Percentiles rank a stretch among this genome's conserved stretches.
Evolutionary conservation across 2,797 vertebrate genomes (phyloP).

Genomic region (Onychomys torridus): DNA sequence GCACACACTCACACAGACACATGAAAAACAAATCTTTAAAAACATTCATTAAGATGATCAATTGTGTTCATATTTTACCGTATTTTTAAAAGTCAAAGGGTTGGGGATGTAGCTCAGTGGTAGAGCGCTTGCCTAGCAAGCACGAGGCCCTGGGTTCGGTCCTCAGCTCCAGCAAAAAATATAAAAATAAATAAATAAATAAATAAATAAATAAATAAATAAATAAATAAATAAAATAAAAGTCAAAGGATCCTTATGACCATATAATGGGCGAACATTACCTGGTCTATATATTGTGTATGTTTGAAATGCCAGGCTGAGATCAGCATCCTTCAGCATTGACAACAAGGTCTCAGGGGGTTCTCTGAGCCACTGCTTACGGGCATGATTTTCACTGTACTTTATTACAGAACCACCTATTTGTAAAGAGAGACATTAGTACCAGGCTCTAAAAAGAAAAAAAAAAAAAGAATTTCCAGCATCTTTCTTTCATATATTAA

Average conservation of each 20-base stretch:
- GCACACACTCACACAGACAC: background rate
- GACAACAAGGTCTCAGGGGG: constrained; percentile 91
- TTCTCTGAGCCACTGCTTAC: constrained; percentile 91
- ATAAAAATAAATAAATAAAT: no score
- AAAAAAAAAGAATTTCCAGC: background rate
- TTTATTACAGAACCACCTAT: constrained; percentile 85
- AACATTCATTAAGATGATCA: background rate
- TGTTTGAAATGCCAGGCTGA: constrained; percentile 92
- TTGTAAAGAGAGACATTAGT: constrained; percentile 48
- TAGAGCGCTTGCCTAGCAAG: no score
- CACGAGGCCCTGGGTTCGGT: no score
- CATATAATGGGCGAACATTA: constrained; percentile 74
- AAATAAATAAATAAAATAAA: no score
- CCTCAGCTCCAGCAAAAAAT: no score
- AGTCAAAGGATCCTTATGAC: background rate
- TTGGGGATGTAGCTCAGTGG: no score
- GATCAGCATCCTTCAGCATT: constrained; percentile 90
- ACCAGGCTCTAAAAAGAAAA: background rate
- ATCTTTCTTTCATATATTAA: background rate
- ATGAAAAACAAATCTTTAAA: background rate
- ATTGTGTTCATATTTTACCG: background rate
- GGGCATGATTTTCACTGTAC: constrained; percentile 82
- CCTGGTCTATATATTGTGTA: constrained; percentile 92
- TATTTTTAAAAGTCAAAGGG: background rate
- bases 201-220: no score